A percentile compares a stretch with the other conserved stretches of the same genome.
These are phyloP conservation scores for Lampropteryx suffumata DNA, from an alignment of 2,888 invertebrate genomes.

Conservation along the genomic window DNA sequence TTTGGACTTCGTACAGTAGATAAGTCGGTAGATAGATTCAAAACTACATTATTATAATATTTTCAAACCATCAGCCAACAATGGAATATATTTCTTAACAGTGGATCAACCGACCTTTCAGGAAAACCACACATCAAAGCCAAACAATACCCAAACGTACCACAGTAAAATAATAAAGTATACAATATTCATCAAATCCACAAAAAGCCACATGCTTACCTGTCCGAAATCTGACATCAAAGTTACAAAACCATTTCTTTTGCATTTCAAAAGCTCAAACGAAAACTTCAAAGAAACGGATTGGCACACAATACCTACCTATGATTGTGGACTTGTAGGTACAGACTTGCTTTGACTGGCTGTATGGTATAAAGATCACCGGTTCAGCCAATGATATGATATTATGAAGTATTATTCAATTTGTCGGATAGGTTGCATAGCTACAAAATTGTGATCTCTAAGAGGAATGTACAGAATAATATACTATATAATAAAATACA, in stretches of 20 bases:
- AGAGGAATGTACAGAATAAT: too few relatives aligned
- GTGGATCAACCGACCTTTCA: too few relatives aligned
- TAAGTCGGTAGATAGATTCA: too few relatives aligned
- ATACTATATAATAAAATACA: too few relatives aligned
- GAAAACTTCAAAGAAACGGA: slow-evolving; percentile 19
- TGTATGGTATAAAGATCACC: background rate
- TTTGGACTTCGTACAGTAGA: too few relatives aligned
- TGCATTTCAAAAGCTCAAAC: slow-evolving; percentile 16
- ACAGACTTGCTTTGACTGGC: background rate
- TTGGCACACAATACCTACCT: slow-evolving; percentile 5
- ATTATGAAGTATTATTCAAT: background rate
- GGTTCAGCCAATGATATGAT: background rate
- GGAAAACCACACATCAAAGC: background rate
- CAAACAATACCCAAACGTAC: background rate
- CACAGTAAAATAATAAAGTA: background rate
- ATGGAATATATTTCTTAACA: too few relatives aligned
- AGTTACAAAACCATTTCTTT: slow-evolving; percentile 13
- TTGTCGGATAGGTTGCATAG: too few relatives aligned
- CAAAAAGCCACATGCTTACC: slow-evolving; percentile 12
- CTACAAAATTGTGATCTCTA: too few relatives aligned
- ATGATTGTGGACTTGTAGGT: background rate
- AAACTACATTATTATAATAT: too few relatives aligned
- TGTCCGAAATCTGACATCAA: slow-evolving; percentile 16
- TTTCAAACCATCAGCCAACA: too few relatives aligned
- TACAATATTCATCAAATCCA: background rate